Percentiles rank a stretch among this genome's conserved stretches.
Conservation (phyloP, 2,113 vertebrate species). For the Nanorana parkeri region DNA sequence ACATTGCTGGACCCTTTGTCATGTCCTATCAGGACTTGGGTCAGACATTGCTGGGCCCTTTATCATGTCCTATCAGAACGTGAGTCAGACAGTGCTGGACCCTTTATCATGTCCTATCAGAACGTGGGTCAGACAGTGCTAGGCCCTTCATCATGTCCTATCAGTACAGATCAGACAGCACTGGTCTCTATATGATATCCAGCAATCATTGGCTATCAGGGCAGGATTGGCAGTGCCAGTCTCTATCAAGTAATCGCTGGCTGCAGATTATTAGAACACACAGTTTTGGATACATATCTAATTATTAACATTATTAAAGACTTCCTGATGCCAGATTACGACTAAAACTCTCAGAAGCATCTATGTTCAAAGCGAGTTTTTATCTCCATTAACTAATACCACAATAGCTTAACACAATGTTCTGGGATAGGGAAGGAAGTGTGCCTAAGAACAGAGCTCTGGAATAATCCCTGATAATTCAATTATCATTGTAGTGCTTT, state of each 20-base stretch:
- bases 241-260: neutral
- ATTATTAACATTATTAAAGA: neutral
- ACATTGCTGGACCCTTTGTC: no score
- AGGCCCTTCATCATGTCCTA: neutral
- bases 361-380: neutral
- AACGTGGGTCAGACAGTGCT: neutral
- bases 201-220: no score
- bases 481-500: slow-evolving; percentile 11
- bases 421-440: neutral
- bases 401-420: neutral
- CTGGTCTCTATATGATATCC: no score
- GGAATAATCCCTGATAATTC: slow-evolving; percentile 20
- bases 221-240: no score
- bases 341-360: neutral
- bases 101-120: no score
- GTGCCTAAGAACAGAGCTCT: neutral
- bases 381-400: slow-evolving; percentile 1
- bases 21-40: no score
- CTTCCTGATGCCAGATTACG: slow-evolving; percentile 11
- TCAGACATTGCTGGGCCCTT: no score
- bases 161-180: neutral
- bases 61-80: no score
- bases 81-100: no score
- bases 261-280: neutral
- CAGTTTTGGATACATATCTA: neutral